Evolutionary conservation across 1,140 invertebrate species (phyloP).

Genomic region (Cotesia chilonis): DNA sequence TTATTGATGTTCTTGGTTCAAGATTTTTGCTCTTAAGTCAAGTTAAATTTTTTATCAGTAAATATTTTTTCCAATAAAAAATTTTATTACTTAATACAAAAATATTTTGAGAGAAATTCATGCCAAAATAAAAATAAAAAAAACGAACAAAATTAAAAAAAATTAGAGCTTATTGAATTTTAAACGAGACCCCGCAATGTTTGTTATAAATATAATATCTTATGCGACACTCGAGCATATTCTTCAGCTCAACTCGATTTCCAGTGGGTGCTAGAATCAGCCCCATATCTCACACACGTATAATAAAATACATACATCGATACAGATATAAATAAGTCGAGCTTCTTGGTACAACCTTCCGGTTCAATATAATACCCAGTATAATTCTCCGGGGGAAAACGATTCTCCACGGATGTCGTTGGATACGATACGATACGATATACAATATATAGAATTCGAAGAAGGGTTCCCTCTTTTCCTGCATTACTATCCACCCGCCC

Average conservation of each 20-base stretch:
- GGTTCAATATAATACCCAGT: conserved; percentile 62
- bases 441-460: conserved; percentile 39
- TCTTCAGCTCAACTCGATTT: conserved; percentile 16
- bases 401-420: conserved; percentile 59
- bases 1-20: too few species aligned
- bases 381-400: conserved; percentile 55
- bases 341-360: conserved; percentile 44
- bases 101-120: too few species aligned
- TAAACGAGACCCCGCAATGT: neutral
- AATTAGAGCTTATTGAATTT: neutral
- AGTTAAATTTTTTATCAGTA: too few species aligned
- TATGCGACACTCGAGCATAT: conserved; percentile 12
- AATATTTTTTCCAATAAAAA: too few species aligned
- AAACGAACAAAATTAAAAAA: neutral
- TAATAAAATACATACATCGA: neutral
- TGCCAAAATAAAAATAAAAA: neutral
- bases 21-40: too few species aligned
- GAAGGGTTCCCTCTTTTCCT: conserved; percentile 47
- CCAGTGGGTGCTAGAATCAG: conserved; percentile 22
- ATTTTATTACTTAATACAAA: too few species aligned
- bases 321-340: conserved; percentile 5
- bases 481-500: conserved; percentile 17
- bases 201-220: neutral
- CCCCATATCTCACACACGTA: conserved; percentile 15
- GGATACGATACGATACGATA: conserved; percentile 44